Percentiles rank a stretch among this genome's conserved stretches.
Evolutionary conservation across 2,888 invertebrate genomes (phyloP).

Genomic region (Diogma glabrata): DNA sequence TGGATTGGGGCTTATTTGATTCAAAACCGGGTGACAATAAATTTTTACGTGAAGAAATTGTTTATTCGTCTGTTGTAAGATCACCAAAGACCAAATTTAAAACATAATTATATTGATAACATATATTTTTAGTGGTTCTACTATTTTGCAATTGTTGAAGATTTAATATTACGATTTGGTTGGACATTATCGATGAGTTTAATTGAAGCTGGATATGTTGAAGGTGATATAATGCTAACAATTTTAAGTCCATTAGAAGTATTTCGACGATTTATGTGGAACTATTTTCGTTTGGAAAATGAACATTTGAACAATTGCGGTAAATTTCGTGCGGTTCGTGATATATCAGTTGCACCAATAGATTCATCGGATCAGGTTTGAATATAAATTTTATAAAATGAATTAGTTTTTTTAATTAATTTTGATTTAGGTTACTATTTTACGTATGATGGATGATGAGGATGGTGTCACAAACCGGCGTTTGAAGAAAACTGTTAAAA

Average conservation of each 20-base stretch:
- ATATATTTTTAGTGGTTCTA: conserved; percentile 51
- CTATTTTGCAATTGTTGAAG: conserved; percentile 73
- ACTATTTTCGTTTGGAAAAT: conserved; percentile 80
- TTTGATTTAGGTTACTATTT: conserved; percentile 37
- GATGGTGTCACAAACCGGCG: conserved; percentile 34
- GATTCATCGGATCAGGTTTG: conserved; percentile 58
- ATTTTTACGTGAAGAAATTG: conserved; percentile 65
- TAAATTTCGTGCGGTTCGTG: conserved; percentile 75
- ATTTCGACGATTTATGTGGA: conserved; percentile 72
- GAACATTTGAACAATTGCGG: conserved; percentile 86
- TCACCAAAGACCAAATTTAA: neutral
- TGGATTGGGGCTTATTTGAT: conserved; percentile 82
- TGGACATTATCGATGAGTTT: conserved; percentile 65
- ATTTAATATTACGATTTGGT: conserved; percentile 63
- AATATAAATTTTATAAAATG: neutral
- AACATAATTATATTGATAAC: neutral
- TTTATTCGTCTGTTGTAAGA: conserved; percentile 62
- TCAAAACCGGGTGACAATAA: conserved; percentile 61
- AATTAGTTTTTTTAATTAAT: neutral
- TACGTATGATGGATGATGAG: conserved; percentile 37
- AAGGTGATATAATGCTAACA: conserved; percentile 53
- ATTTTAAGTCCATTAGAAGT: conserved; percentile 56
- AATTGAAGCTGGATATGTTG: conserved; percentile 50
- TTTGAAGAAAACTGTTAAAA: conserved; percentile 25
- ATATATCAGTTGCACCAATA: conserved; percentile 69